Conservation (phyloP, 2,113 vertebrate species). For the Amazona vittata region DNA sequence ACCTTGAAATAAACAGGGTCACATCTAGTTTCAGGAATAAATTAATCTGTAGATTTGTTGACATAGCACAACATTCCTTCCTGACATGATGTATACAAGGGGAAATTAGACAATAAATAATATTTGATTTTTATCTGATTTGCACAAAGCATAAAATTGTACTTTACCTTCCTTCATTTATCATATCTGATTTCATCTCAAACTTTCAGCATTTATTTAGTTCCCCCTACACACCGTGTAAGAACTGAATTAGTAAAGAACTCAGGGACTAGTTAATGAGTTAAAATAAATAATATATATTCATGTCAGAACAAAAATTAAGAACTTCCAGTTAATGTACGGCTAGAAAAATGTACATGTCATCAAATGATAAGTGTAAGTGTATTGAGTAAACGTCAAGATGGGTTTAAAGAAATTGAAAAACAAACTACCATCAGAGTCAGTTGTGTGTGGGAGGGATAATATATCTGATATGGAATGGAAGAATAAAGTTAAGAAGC, state of each 20-base stretch:
- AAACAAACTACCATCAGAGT: background rate
- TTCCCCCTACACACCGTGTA: background rate
- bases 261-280: background rate
- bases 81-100: background rate
- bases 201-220: background rate
- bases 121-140: slow-evolving; percentile 49
- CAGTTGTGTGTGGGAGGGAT: background rate
- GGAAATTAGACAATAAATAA: slow-evolving; percentile 54
- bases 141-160: background rate
- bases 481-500: background rate
- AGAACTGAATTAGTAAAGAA: background rate
- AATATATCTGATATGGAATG: background rate
- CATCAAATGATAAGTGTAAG: background rate
- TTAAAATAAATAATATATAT: slow-evolving; percentile 12
- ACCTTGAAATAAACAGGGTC: slow-evolving; percentile 1
- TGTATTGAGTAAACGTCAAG: background rate
- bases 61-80: background rate
- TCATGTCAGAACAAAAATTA: background rate
- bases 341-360: background rate
- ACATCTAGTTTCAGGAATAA: background rate
- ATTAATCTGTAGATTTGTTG: slow-evolving; percentile 42
- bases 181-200: slow-evolving; percentile 18
- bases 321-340: background rate
- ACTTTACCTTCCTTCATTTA: slow-evolving; percentile 26
- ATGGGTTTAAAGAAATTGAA: background rate